Evolutionary conservation across 1,140 invertebrate genomes (phyloP).

Genomic region (Drosophila ogumai): DNA sequence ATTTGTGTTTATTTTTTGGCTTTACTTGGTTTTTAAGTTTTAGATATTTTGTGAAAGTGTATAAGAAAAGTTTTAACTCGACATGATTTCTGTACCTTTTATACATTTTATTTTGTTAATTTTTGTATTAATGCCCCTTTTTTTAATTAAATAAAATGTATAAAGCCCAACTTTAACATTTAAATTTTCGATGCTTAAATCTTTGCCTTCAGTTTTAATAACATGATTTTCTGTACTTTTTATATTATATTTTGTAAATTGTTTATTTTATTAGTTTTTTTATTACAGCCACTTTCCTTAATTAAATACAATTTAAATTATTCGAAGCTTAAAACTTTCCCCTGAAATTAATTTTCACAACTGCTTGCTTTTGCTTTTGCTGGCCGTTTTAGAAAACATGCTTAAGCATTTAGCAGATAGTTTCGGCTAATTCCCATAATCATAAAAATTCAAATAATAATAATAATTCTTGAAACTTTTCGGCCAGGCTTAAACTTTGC

Average conservation of each 20-base stretch:
- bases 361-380: not conserved
- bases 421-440: slow-evolving; percentile 39
- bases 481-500: slow-evolving; percentile 13
- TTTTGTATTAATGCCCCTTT: too few relatives aligned
- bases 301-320: not conserved
- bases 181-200: too few relatives aligned
- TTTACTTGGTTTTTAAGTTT: not conserved
- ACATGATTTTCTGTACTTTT: not conserved
- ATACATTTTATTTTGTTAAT: too few relatives aligned
- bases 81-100: too few relatives aligned
- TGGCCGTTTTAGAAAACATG: not conserved
- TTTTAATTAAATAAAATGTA: too few relatives aligned
- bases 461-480: slow-evolving; percentile 42
- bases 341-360: not conserved
- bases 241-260: not conserved
- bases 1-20: not conserved
- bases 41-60: not conserved
- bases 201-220: too few relatives aligned
- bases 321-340: not conserved
- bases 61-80: too few relatives aligned
- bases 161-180: too few relatives aligned
- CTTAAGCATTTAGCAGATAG: slow-evolving; percentile 41
- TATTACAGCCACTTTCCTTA: not conserved
- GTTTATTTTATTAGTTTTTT: not conserved
- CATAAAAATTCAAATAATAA: slow-evolving; percentile 38